Base-by-base conservation (phyloP, 2,113 vertebrate species). In the zebrafish (Danio rerio) region DNA sequence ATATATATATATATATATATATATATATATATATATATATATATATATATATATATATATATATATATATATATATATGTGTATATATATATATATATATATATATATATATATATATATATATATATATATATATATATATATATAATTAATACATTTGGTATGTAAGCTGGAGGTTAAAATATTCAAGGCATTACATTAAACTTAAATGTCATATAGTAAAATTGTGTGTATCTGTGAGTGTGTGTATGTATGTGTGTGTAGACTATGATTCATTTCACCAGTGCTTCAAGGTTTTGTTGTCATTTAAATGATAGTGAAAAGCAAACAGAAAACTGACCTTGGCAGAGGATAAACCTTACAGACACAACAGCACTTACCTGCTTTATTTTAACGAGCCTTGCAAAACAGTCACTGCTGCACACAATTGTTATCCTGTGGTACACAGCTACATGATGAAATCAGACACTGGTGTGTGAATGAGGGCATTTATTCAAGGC, bases 261-360 rank as follows among this genome's bases (percentile, higher is more conserved):
- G 88, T 90, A 90, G 77, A 80, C 83, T 85, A 91, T 84, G 78
- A 84, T 87, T 87, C 65, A 78, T 65, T 85, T 85, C 59, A 55
- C 73, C 42, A 20, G 52, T 13, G 55, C 84, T 81, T 82, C 86
- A 91, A 88, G 88, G 90, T 86, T 89, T 81, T 78, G 68, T 58
- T 83, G 66, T 88, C 77, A 88, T 88, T 88, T 88, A 82, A 83
- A 84, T 86, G 7, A 53, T 84, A 89, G 91, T 85, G 84, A 86
- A 88, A 87, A 74, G 73, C 80, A 85, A 72, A 75, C 74, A 69
- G 76, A 77, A 40, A 5, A 31, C 53, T 84, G 80, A 88, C 88
- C 89, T 88, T 91, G 87, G 82, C 53, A 49, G 66, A 56, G 49
- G 87, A 66, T 50, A 52, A 76, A 50, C 43, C 12, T 12, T 45